These are phyloP conservation scores for Linepithema humile DNA, from an alignment of 1,140 invertebrate genomes.

Conservation along the genomic window DNA sequence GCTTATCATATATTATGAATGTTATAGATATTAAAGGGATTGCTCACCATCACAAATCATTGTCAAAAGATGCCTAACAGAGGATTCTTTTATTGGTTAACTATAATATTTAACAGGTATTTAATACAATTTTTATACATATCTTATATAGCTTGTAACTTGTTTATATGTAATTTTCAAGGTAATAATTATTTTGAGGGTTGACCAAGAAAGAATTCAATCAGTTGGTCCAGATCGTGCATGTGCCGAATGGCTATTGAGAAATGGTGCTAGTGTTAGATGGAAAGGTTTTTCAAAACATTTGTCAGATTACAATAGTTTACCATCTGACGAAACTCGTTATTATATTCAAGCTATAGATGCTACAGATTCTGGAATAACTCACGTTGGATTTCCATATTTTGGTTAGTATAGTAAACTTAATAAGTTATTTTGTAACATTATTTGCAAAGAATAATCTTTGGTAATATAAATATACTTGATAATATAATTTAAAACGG, in stretches of 20 bases:
- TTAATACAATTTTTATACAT: slow-evolving; percentile 14
- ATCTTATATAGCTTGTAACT: neutral
- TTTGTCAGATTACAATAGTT: slow-evolving; percentile 89
- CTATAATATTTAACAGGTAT: slow-evolving; percentile 75
- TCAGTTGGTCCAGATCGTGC: slow-evolving; percentile 92
- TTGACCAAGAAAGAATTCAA: slow-evolving; percentile 86
- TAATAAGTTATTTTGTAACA: neutral
- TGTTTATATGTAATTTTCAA: neutral
- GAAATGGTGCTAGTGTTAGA: slow-evolving; percentile 91
- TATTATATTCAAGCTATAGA: slow-evolving; percentile 89
- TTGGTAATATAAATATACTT: neutral
- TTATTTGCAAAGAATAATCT: neutral
- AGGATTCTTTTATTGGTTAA: slow-evolving; percentile 72
- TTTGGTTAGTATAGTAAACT: slow-evolving; percentile 86
- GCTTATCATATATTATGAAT: neutral
- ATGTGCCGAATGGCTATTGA: slow-evolving; percentile 96
- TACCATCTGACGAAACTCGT: slow-evolving; percentile 84
- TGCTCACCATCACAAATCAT: neutral
- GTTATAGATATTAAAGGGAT: slow-evolving; percentile 28
- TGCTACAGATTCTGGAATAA: slow-evolving; percentile 91
- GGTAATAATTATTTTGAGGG: slow-evolving; percentile 52
- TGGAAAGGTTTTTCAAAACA: slow-evolving; percentile 86
- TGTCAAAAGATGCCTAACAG: slow-evolving; percentile 30
- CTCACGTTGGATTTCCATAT: slow-evolving; percentile 91
- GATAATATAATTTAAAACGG: neutral